Base-by-base conservation (phyloP, 2,888 invertebrate species). In the Harmothoe impar region DNA sequence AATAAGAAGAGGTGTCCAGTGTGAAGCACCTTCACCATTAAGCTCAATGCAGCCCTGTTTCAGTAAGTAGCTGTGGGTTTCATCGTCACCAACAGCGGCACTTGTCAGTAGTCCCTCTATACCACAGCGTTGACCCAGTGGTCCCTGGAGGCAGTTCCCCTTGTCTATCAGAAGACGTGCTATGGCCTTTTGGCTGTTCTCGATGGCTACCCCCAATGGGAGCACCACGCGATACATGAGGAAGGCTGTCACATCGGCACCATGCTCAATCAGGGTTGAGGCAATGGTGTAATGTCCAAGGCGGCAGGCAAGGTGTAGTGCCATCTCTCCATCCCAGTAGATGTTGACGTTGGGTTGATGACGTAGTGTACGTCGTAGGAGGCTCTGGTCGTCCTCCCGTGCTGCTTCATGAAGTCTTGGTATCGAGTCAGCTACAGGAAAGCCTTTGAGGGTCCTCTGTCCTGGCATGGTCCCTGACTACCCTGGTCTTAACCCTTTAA, bases 301-400 rank as follows among this genome's bases (percentile, higher is more conserved):
- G 5, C 72, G 25, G 25, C 72, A 72, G 29, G 72, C 72, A 17
- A 72, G 15, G 31, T 72, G 72, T 25, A 72, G 31, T 29, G 72
- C 29, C 72, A 72, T 72, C 72, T 72, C 72, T 3, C 72, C 72
- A 15, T 72, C 72, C 72, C 72, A 72, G 72, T 72, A 72, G 29
- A 72, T 25, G 17, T 72, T 72, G 72, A 72, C 72, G 29, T 72
- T 25, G 25, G 15, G 15, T 25, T 25, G n/a, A 15, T 29, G 72
- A 25, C 72, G 72, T 29, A 72, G 72, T 15, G 72, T 29, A 29
- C 72, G 72, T 29, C 72, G 25, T 29, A 72, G 29, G 29, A 72
- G 31, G 31, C 72, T 72, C 15, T 29, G 72, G 29, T 72, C 72
- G 31, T 72, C 25, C 3, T 72, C 29, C 25, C 5, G 5, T n/a